These are phyloP conservation scores for Glaucomys volans DNA, from an alignment of 2,113 vertebrate genomes.

Conservation along the genomic window DNA sequence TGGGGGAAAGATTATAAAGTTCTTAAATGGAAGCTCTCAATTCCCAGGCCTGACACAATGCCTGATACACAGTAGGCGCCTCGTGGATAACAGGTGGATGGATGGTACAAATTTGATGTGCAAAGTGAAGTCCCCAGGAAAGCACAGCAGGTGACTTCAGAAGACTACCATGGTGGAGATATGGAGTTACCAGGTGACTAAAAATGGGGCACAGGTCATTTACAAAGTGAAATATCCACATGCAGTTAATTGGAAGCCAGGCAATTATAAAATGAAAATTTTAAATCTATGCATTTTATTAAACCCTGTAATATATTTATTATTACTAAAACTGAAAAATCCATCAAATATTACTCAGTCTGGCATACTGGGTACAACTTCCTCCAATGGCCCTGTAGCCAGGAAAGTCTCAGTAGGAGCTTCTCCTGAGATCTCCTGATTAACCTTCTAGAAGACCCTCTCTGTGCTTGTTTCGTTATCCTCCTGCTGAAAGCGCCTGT, in stretches of 20 bases:
- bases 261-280: not conserved
- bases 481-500: not conserved
- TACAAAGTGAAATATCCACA: not conserved
- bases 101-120: not conserved
- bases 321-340: not conserved
- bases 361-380: fast-evolving
- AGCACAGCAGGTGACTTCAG: not conserved
- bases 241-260: not conserved
- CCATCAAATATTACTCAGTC: not conserved
- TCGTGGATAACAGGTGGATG: not conserved
- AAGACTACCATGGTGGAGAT: not conserved
- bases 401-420: not conserved
- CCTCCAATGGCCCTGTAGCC: not conserved
- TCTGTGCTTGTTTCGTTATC: not conserved
- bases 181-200: not conserved
- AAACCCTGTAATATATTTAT: not conserved
- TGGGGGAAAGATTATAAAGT: not conserved
- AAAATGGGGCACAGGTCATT: not conserved
- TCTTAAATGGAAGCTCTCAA: not conserved
- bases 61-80: not conserved
- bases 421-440: not conserved
- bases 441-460: not conserved
- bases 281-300: not conserved
- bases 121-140: not conserved
- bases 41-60: not conserved